A percentile compares a stretch with the other conserved stretches of the same genome.
Evolutionary conservation across 1,140 invertebrate genomes (phyloP).

Genomic region (Drosophila persimilis): DNA sequence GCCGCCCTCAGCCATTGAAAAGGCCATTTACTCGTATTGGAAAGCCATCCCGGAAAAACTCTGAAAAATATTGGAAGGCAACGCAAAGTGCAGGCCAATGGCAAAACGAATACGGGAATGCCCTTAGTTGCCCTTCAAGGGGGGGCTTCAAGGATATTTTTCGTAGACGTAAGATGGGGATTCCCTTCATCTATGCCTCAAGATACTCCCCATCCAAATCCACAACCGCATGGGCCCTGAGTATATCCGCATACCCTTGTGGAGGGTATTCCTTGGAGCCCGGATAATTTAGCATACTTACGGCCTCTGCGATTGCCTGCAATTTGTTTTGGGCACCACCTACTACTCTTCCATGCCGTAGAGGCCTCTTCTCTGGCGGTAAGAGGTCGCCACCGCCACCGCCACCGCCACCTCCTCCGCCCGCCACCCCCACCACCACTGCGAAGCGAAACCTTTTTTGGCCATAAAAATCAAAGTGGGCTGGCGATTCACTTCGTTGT

Average conservation of each 20-base stretch:
- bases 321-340: slow-evolving; percentile 78
- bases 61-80: slow-evolving; percentile 37
- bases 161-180: no score
- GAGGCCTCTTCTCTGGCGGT: slow-evolving; percentile 39
- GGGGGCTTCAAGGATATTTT: no score
- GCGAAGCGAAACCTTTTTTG: slow-evolving; percentile 21
- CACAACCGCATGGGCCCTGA: no score
- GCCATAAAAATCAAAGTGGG: slow-evolving; percentile 79
- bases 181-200: no score
- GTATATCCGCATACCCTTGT: background rate
- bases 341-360: slow-evolving; percentile 55
- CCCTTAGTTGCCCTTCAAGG: slow-evolving; percentile 1
- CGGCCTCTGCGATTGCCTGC: slow-evolving; percentile 72
- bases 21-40: slow-evolving; percentile 60
- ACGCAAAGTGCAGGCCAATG: slow-evolving; percentile 1
- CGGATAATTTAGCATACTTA: slow-evolving; percentile 80
- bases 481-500: slow-evolving; percentile 68
- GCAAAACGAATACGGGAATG: background rate
- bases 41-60: slow-evolving; percentile 63
- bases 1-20: slow-evolving; percentile 53
- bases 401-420: background rate
- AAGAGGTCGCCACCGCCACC: slow-evolving; percentile 59
- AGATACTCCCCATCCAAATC: no score
- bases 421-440: background rate
- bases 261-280: slow-evolving; percentile 28